These are phyloP conservation scores for Limulus polyphemus DNA, from an alignment of 2,888 invertebrate species.

Conservation along the genomic window DNA sequence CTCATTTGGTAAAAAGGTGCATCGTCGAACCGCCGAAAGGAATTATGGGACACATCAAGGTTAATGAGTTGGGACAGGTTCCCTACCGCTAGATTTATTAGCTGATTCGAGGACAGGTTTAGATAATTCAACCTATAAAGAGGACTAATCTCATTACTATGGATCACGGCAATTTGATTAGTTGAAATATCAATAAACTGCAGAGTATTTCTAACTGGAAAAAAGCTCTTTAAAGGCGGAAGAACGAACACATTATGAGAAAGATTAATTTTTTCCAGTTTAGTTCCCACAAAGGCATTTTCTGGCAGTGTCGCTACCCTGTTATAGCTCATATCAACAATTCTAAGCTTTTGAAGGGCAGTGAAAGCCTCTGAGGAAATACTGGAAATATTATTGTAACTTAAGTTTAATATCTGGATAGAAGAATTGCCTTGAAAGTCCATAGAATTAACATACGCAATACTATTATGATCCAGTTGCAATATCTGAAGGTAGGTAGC, in stretches of 20 bases:
- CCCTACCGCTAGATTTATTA: too few relatives aligned
- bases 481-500: conserved; percentile 15
- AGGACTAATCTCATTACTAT: too few relatives aligned
- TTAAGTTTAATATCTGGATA: conserved; percentile 16
- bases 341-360: neutral
- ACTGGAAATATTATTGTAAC: neutral
- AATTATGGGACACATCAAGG: too few relatives aligned
- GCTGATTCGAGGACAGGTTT: too few relatives aligned
- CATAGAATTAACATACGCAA: conserved; percentile 11
- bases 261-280: conserved; percentile 4
- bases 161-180: conserved; percentile 54
- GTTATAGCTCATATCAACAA: neutral
- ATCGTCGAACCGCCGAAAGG: too few relatives aligned
- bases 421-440: conserved; percentile 17
- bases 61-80: too few relatives aligned
- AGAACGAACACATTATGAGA: conserved; percentile 21
- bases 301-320: neutral
- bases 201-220: conserved; percentile 42
- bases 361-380: neutral
- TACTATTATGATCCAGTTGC: conserved; percentile 12
- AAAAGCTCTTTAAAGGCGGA: conserved; percentile 1
- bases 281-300: neutral
- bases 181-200: conserved; percentile 65
- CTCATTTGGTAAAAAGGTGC: too few relatives aligned
- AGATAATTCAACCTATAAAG: too few relatives aligned